Percentiles rank a stretch among this genome's conserved stretches.
phyloP scores from a whole-genome alignment of 1,140 invertebrate genomes.

The Hestina assimilis region DNA sequence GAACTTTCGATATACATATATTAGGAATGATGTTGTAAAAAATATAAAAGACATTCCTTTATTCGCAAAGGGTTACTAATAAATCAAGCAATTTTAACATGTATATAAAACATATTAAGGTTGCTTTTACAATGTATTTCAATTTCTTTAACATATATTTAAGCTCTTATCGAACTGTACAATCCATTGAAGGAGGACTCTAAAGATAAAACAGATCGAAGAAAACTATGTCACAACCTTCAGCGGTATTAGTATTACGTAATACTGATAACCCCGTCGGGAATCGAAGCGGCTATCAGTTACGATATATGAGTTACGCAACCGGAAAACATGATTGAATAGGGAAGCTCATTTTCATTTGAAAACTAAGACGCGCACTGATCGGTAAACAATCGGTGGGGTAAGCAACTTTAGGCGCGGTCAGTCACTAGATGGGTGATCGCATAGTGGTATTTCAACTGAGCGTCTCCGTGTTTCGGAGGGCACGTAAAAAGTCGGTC shows the following conservation, averaged over 20 bases:
- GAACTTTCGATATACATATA: too few species aligned
- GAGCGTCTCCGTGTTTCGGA: too few species aligned
- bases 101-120: background rate
- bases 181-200: conserved; percentile 41
- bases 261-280: conserved; percentile 67
- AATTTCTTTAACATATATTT: background rate
- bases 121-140: background rate
- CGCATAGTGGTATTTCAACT: too few species aligned
- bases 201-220: conserved; percentile 57
- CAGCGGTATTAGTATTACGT: conserved; percentile 52
- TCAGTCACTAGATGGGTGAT: too few species aligned
- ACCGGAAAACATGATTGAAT: conserved; percentile 46
- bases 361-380: background rate
- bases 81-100: background rate
- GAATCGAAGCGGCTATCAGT: conserved; percentile 58
- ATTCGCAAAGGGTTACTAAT: background rate
- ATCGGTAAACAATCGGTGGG: background rate
- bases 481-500: too few species aligned
- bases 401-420: too few species aligned
- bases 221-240: conserved; percentile 73
- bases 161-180: conserved; percentile 1
- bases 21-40: background rate
- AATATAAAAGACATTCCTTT: background rate
- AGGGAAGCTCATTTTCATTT: conserved; percentile 16
- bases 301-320: conserved; percentile 60